phyloP scores from a whole-genome alignment of 1,140 invertebrate species.

The Geopemphigus sp. region DNA sequence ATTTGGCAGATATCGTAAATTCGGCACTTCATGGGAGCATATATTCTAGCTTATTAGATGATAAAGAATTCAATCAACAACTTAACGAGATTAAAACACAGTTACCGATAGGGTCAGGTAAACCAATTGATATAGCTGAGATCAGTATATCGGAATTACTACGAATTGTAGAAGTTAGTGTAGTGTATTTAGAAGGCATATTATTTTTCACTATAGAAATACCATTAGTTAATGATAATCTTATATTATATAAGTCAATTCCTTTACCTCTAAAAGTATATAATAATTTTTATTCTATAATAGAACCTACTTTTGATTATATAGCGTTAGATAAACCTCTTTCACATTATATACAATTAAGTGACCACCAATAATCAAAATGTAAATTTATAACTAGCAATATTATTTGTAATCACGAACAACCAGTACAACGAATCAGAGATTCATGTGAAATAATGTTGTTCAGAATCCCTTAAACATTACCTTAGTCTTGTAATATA shows the following conservation, averaged over 20 bases:
- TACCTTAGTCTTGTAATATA: not conserved
- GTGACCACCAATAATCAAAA: not conserved
- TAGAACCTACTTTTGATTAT: not conserved
- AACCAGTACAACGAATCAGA: not conserved
- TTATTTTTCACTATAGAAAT: not conserved
- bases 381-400: not conserved
- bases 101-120: not conserved
- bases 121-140: not conserved
- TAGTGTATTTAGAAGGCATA: not conserved
- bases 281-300: not conserved
- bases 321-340: not conserved
- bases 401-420: not conserved
- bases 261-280: not conserved
- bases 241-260: not conserved
- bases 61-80: not conserved
- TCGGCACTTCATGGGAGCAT: not conserved
- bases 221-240: not conserved
- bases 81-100: not conserved
- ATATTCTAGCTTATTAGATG: not conserved
- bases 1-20: not conserved
- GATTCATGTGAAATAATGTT: not conserved
- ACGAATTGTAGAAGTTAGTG: not conserved
- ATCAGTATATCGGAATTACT: not conserved
- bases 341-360: not conserved
- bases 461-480: not conserved